Percentiles rank a stretch among this genome's conserved stretches.
phyloP scores from a whole-genome alignment of 2,113 vertebrate genomes.

The Acanthisitta chloris region DNA sequence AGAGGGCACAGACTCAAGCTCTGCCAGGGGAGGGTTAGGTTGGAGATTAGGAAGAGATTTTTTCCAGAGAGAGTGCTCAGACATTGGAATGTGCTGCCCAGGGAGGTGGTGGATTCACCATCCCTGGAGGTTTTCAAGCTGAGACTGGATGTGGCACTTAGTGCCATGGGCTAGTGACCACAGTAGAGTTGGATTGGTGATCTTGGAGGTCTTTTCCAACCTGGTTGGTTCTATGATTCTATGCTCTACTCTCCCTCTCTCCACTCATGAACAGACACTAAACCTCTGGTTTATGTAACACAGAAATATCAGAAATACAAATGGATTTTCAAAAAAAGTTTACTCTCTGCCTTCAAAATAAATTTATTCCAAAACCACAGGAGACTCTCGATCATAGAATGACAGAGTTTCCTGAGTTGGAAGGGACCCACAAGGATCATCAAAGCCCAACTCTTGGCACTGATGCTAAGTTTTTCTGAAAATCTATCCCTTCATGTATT shows the following conservation, averaged over 20 bases:
- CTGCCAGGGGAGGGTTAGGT: no score
- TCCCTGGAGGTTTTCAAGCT: no score
- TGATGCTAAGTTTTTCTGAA: not conserved
- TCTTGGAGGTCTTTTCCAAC: no score
- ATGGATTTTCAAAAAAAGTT: not conserved
- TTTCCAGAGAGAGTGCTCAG: no score
- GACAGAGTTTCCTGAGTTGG: not conserved
- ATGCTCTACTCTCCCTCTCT: not conserved
- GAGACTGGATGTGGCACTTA: no score
- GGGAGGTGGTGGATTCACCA: no score
- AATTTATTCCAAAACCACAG: not conserved
- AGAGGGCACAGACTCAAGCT: no score
- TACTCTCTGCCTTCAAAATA: not conserved
- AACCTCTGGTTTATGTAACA: not conserved
- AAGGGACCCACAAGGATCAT: not conserved
- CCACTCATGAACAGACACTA: not conserved
- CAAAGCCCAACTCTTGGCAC: not conserved
- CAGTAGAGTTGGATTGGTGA: no score
- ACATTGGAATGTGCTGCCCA: no score
- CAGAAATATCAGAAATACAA: not conserved
- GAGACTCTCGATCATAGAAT: not conserved
- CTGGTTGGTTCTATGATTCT: no score
- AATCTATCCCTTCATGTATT: not conserved
- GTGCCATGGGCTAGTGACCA: no score
- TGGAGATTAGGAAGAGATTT: no score